phyloP scores from a whole-genome alignment of 92 coral and sea anemone species.

The Actinernus sp. region DNA sequence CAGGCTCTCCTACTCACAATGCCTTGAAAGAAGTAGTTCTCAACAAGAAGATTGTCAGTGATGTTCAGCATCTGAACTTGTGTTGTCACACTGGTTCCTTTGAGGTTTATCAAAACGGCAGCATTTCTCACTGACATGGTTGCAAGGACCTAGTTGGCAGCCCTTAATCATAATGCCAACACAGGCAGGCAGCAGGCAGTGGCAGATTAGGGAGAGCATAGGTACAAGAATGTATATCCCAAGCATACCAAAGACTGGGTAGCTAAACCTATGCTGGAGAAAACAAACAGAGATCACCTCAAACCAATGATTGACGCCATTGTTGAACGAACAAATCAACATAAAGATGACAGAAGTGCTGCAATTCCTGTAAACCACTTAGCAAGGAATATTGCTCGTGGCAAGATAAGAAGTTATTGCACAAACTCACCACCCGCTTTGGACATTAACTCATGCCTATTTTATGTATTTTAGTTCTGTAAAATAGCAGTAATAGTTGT shows the following conservation, averaged over 20 bases:
- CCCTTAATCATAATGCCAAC: conserved; percentile 59
- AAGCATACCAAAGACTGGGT: conserved; percentile 57
- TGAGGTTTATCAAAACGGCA: conserved; percentile 58
- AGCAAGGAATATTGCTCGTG: conserved; percentile 42
- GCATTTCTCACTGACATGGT: conserved; percentile 64
- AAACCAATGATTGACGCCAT: conserved; percentile 24
- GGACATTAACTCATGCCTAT: too few relatives aligned
- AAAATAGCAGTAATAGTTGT: too few relatives aligned
- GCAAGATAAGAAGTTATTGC: too few relatives aligned
- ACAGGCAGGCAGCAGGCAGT: conserved; percentile 48
- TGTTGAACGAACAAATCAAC: conserved; percentile 20
- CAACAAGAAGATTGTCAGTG: conserved; percentile 27
- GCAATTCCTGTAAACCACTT: conserved; percentile 21
- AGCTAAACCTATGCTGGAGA: conserved; percentile 42
- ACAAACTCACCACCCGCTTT: too few relatives aligned
- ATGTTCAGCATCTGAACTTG: conserved; percentile 42
- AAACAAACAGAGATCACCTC: conserved; percentile 18
- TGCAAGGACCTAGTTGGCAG: conserved; percentile 61
- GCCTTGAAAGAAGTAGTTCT: conserved; percentile 38
- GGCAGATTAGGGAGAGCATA: conserved; percentile 25
- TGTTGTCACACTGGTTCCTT: conserved; percentile 54
- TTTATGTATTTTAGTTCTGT: too few relatives aligned
- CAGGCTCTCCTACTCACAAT: conserved; percentile 27
- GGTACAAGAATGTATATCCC: conserved; percentile 43
- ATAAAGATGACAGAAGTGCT: conserved; percentile 44